Evolutionary conservation across 2,888 invertebrate species (phyloP).

Genomic region (Orchestes rusci): DNA sequence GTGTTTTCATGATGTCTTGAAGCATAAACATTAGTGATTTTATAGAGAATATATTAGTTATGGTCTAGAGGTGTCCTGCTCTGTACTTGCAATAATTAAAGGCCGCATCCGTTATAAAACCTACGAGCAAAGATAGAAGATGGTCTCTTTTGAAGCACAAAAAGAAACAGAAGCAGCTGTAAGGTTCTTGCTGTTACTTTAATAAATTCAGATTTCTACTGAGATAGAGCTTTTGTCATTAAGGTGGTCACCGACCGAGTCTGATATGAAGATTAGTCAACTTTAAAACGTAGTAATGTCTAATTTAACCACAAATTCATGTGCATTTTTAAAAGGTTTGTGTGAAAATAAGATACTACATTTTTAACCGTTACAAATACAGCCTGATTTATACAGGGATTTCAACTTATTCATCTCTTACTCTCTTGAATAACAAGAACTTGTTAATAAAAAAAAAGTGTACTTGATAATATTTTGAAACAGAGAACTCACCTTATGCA

Average conservation of each 20-base stretch:
- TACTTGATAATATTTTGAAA: too few species aligned
- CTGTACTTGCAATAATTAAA: slow-evolving; percentile 39
- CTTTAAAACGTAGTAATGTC: slow-evolving; percentile 38
- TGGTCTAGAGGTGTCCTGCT: slow-evolving; percentile 39
- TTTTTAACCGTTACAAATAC: slow-evolving; percentile 13
- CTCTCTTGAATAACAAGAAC: too few species aligned
- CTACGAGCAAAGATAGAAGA: too few species aligned
- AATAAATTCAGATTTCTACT: slow-evolving; percentile 41
- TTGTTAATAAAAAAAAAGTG: too few species aligned
- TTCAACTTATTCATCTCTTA: too few species aligned
- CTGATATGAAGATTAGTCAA: slow-evolving; percentile 41
- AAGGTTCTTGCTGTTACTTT: slow-evolving; percentile 39
- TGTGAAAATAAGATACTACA: slow-evolving; percentile 34
- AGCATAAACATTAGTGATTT: too few species aligned
- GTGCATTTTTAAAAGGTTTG: slow-evolving; percentile 38
- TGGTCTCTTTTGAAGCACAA: too few species aligned
- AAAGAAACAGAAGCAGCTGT: slow-evolving; percentile 4
- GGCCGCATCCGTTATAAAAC: slow-evolving; percentile 38
- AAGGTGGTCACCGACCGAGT: slow-evolving; percentile 40
- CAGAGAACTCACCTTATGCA: too few species aligned
- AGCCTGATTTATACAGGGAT: too few species aligned
- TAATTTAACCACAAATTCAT: slow-evolving; percentile 39
- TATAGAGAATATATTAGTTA: slow-evolving; percentile 40
- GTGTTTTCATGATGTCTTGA: slow-evolving; percentile 36
- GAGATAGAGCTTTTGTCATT: slow-evolving; percentile 39